Evolutionary conservation across 2,113 vertebrate species (phyloP), one percentile per base, ranked within the genome.

Genomic region (Penelope pileata): DNA sequence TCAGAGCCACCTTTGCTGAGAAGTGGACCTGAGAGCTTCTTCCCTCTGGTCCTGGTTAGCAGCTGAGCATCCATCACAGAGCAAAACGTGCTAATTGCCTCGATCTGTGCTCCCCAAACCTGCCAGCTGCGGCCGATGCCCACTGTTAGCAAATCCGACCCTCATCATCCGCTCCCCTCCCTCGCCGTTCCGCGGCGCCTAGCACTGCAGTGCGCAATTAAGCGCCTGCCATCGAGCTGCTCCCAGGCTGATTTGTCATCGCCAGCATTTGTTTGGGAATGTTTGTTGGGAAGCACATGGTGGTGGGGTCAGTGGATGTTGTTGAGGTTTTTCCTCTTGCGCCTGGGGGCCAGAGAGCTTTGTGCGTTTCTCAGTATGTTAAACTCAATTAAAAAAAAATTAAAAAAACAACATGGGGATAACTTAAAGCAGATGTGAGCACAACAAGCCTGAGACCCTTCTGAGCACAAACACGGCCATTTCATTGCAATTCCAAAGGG

Each of bases 351-450:
- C 58, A 12, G 78, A 85, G 70, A 80, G 82, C 83, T 96, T 95
- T 96, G 94, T 96, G 91, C 7, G 0, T 87, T 93, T 96, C 89
- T 93, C 94, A 93, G 91, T 92, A 94, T 66, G 95, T 80, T 95
- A 92, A 93, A 93, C 83, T 93, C 96, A 91, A 95, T 96, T 95
- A 76, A 92, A 96, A 85, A 91, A 36, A n/a, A 51, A 64, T 24
- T 34, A 91, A 77, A 80, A 60, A 70, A 15, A 1, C 88, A 88
- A 76, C 92, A 91, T 90, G 56, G 40, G 88, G 95, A 93, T 96
- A 96, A 97, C 91, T 93, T 90, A 92, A 97, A 96, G 93, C 96
- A 96, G 96, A 97, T 97, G 96, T 96, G 95, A 94, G n/a, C 75
- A 43, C 78, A 93, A 88, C 75, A 74, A 96, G 94, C 78, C 77